These are phyloP conservation scores for Pemphredon lugubris DNA, from an alignment of 2,888 invertebrate species.

Conservation along the genomic window DNA sequence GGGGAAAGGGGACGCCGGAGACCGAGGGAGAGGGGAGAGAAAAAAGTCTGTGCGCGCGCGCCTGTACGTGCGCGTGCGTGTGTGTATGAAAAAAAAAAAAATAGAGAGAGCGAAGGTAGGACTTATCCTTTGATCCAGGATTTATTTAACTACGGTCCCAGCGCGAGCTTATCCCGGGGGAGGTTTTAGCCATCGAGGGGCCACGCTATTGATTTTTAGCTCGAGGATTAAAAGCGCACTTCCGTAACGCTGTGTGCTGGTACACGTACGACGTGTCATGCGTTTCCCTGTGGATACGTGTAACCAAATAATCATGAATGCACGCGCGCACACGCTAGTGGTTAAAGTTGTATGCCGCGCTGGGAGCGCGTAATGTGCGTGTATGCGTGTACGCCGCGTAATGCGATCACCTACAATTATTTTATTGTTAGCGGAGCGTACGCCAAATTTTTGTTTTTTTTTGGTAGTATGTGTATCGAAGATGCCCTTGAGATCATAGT, in stretches of 20 bases:
- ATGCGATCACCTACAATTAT: background rate
- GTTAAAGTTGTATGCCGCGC: too few species aligned
- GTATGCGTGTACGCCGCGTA: background rate
- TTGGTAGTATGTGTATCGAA: too few species aligned
- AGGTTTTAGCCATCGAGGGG: conserved; percentile 76
- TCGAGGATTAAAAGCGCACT: conserved; percentile 79
- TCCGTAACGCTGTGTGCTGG: conserved; percentile 63
- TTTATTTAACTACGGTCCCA: conserved; percentile 80
- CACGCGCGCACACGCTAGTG: background rate
- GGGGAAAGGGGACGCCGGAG: conserved; percentile 13
- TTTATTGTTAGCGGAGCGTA: too few species aligned
- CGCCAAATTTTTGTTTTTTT: background rate
- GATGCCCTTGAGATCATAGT: too few species aligned
- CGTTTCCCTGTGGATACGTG: conserved; percentile 5
- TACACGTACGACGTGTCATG: conserved; percentile 15
- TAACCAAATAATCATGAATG: conserved; percentile 44
- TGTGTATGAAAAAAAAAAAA: conserved; percentile 62
- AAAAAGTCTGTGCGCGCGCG: background rate
- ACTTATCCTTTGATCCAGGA: conserved; percentile 81
- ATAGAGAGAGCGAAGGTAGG: conserved; percentile 73
- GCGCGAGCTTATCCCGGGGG: conserved; percentile 79
- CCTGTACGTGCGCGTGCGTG: conserved; percentile 35
- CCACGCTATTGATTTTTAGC: conserved; percentile 80
- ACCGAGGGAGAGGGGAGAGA: conserved; percentile 9
- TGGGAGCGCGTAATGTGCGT: conserved; percentile 1